Percentiles rank a stretch among this genome's conserved stretches.
These are phyloP conservation scores for Agrenia bidenticulata DNA, from an alignment of 2,888 invertebrate species.

Conservation along the genomic window DNA sequence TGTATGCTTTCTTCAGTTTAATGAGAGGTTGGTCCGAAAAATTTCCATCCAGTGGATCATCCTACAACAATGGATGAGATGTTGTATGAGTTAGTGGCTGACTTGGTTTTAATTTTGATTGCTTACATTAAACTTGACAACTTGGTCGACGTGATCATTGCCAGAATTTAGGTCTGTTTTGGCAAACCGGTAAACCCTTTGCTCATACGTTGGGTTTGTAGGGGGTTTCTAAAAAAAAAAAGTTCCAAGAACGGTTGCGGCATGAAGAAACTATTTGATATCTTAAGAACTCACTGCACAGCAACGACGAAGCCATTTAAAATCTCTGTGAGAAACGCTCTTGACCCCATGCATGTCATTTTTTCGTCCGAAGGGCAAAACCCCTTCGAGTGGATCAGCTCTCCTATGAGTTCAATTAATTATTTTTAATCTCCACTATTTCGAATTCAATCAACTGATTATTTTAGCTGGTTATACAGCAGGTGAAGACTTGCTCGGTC, in stretches of 20 bases:
- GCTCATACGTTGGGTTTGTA: slow-evolving; percentile 33
- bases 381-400: slow-evolving; percentile 49
- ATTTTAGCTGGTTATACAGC: slow-evolving; percentile 28
- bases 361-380: slow-evolving; percentile 43
- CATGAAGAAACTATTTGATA: background rate
- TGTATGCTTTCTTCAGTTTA: slow-evolving; percentile 44
- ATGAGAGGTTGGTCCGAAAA: slow-evolving; percentile 16
- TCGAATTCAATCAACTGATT: no score
- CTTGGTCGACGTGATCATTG: slow-evolving; percentile 23
- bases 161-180: slow-evolving; percentile 42
- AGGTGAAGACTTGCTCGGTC: slow-evolving; percentile 47
- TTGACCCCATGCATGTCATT: slow-evolving; percentile 49
- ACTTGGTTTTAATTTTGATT: background rate
- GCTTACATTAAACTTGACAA: slow-evolving; percentile 42
- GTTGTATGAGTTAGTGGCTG: background rate
- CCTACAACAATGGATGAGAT: background rate
- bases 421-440: no score
- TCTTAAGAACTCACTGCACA: slow-evolving; percentile 30
- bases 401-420: no score
- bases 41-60: background rate
- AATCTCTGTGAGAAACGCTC: slow-evolving; percentile 46
- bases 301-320: slow-evolving; percentile 45
- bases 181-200: slow-evolving; percentile 38
- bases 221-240: slow-evolving; percentile 23
- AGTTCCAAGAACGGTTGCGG: background rate